Base-by-base conservation (phyloP, 2,113 vertebrate genomes). In the Dascyllus trimaculatus region DNA sequence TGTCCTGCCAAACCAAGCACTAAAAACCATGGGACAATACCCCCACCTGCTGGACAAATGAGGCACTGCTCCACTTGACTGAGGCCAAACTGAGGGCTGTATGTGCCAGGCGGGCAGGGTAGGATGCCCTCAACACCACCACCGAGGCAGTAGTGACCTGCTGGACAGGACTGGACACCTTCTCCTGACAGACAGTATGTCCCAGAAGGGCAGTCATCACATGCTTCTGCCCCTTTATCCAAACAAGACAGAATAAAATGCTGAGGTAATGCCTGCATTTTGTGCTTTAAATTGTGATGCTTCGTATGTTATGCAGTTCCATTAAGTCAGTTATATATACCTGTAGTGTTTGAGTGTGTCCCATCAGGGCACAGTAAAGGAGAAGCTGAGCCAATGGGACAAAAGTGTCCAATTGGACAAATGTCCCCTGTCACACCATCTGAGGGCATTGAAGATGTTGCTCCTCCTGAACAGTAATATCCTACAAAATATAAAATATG, bases 31-130 rank as follows among this genome's bases (percentile, higher is more conserved):
- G 71, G 45, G 58, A 73, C 89, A 89, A 90, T 62, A 85, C 88
- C 84, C 78, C 94, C 88, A 97, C 96, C 96, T 94, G 94, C 92
- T 91, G 95, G 95, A 91, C 96, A 96, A 64, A 92, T 93, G 70
- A 92, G 93, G 92, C 95, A 97, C 82, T 93, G 93, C 83, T 96
- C 94, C 7, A 89, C 91, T 35, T 78, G 92, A 83, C 93, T 95
- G 69, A 93, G 89, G 22, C 95, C 94, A 0, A 93, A 77, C 11
- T 90, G 87, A 52, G 94, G 90, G 88, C 87, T 95, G 93, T 94
- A 96, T 11, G 90, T 96, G 15, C 95, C 95, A 40, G 94, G 95
- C 14, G 95, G 94, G 80, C 96, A 96, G 1, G 96, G 95, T 69
- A 94, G 65, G 46, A 94, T 88, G 14, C 75, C 65, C 22, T 75